Conservation (phyloP, 1,140 invertebrate species). For the Rhopalosiphum padi region DNA sequence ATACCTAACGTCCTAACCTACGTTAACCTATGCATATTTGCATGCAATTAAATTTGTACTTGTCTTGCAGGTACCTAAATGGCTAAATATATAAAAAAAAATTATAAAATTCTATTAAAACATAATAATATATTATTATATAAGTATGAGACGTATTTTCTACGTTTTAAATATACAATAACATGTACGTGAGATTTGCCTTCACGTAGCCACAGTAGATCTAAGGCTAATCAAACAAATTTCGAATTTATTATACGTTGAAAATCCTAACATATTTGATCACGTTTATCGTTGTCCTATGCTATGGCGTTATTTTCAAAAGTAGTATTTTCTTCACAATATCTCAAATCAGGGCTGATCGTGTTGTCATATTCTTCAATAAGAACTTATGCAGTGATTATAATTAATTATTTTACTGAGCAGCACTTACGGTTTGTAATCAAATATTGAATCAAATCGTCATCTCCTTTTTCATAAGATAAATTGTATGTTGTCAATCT, state of each 20-base stretch:
- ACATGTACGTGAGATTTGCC: conserved; percentile 73
- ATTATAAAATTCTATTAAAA: no score
- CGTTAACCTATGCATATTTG: no score
- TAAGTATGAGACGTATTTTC: no score
- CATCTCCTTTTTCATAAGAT: conserved; percentile 69
- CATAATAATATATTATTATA: no score
- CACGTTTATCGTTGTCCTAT: conserved; percentile 84
- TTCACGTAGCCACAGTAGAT: conserved; percentile 84
- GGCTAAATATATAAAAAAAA: no score
- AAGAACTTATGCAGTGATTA: conserved; percentile 75
- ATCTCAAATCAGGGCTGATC: conserved; percentile 78
- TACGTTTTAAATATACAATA: no score
- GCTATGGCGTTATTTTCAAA: conserved; percentile 83
- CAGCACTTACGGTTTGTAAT: not conserved
- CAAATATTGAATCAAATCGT: not conserved
- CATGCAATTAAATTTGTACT: no score
- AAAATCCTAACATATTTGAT: conserved; percentile 85
- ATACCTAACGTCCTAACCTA: no score
- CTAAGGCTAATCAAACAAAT: conserved; percentile 85
- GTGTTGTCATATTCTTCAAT: conserved; percentile 81
- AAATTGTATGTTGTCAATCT: conserved; percentile 80
- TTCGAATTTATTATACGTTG: conserved; percentile 84
- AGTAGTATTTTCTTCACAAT: conserved; percentile 89
- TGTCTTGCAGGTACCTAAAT: no score
- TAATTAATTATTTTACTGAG: not conserved